phyloP scores from a whole-genome alignment of 2,888 invertebrate species.

The Anticlea derivata region DNA sequence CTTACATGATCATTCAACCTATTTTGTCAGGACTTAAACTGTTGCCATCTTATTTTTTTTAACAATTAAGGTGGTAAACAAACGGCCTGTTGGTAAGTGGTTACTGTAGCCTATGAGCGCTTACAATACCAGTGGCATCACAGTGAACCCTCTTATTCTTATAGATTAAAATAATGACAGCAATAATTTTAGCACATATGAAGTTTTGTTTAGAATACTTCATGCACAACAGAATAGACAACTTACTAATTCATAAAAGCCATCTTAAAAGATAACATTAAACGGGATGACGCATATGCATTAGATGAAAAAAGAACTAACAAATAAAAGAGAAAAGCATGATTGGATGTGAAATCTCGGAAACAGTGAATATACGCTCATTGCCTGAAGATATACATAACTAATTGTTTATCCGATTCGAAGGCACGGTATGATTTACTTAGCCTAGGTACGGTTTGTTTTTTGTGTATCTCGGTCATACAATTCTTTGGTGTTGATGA shows the following conservation, averaged over 20 bases:
- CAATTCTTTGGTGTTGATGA: background rate
- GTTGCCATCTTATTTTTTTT: no score
- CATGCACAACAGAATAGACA: background rate
- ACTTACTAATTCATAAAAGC: background rate
- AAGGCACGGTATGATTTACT: slow-evolving; percentile 20
- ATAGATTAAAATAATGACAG: no score
- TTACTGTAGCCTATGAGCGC: no score
- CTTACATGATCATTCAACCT: no score
- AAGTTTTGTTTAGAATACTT: no score
- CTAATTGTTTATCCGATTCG: slow-evolving; percentile 6
- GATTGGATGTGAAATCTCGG: background rate
- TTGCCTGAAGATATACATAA: background rate
- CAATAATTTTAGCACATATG: no score
- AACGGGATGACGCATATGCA: background rate
- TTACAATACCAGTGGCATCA: no score
- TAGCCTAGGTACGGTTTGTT: background rate
- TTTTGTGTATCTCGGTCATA: background rate
- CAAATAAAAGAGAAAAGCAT: slow-evolving; percentile 6
- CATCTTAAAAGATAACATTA: background rate
- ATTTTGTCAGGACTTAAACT: no score
- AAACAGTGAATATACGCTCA: slow-evolving; percentile 1
- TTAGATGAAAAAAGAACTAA: background rate
- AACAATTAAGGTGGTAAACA: no score
- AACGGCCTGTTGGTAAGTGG: no score
- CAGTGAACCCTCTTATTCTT: no score